Conservation (phyloP, 2,113 vertebrate species). For the Pteropus alecto region DNA sequence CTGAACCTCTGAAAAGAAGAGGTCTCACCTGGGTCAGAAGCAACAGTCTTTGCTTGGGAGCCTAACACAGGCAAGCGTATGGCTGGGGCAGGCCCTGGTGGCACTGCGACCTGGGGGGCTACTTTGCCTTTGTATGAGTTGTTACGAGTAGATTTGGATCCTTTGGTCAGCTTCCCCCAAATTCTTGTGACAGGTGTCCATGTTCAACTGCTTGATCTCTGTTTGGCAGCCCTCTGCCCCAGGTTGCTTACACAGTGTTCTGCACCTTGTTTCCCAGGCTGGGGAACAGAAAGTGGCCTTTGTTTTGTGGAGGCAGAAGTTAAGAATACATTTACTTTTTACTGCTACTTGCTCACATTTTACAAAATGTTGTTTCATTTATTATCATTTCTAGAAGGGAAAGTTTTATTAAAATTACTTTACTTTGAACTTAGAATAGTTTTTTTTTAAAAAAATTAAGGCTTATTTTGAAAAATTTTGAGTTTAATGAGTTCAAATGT, state of each 20-base stretch:
- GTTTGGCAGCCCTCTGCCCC: conserved; percentile 55
- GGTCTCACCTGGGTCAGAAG: conserved; percentile 39
- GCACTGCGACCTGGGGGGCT: conserved; percentile 56
- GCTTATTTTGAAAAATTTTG: conserved; percentile 71
- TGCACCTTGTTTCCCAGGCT: conserved; percentile 62
- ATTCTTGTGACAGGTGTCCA: conserved; percentile 55
- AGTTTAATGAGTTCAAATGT: conserved; percentile 72
- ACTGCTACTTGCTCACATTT: conserved; percentile 78
- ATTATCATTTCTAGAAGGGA: conserved; percentile 76
- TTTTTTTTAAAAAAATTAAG: conserved; percentile 59
- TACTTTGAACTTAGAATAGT: conserved; percentile 74
- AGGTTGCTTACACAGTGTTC: conserved; percentile 67
- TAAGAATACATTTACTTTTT: conserved; percentile 77
- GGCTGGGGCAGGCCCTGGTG: conserved; percentile 3
- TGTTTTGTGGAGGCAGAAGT: conserved; percentile 76
- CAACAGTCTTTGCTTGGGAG: conserved; percentile 36
- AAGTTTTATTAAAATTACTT: conserved; percentile 76
- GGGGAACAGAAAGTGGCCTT: conserved; percentile 73
- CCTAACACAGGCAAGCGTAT: not conserved
- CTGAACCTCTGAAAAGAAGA: conserved; percentile 49
- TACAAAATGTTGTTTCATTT: conserved; percentile 77
- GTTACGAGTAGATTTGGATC: conserved; percentile 42
- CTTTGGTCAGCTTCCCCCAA: conserved; percentile 48
- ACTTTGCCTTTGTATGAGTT: conserved; percentile 40
- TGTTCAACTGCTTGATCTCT: conserved; percentile 68